Percentiles rank a stretch among this genome's conserved stretches.
phyloP scores from a whole-genome alignment of 1,140 invertebrate genomes.

The Lasaia peninsularis region DNA sequence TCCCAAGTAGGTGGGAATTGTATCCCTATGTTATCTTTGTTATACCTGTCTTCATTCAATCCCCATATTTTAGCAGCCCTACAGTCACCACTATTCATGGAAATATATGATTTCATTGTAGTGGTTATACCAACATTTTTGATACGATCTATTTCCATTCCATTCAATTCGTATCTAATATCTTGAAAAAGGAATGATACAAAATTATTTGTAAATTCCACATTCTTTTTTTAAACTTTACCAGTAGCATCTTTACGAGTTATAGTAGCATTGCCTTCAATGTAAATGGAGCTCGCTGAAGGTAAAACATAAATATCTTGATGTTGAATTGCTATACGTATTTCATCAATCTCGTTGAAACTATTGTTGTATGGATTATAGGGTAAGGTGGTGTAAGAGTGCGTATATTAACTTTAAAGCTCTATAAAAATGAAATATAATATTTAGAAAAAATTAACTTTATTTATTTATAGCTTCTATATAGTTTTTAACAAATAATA shows the following conservation, averaged over 20 bases:
- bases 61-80: slow-evolving; percentile 22
- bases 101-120: slow-evolving; percentile 52
- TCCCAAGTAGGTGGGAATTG: too few relatives aligned
- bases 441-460: neutral
- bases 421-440: neutral
- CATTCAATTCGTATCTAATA: slow-evolving; percentile 68
- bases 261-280: too few relatives aligned
- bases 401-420: neutral
- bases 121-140: slow-evolving; percentile 55
- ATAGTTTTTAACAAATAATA: neutral
- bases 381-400: neutral
- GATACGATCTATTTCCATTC: slow-evolving; percentile 58
- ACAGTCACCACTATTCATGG: slow-evolving; percentile 20
- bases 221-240: neutral
- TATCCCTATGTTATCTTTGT: slow-evolving; percentile 21
- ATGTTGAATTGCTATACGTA: too few relatives aligned
- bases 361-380: neutral
- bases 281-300: too few relatives aligned
- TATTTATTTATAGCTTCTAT: neutral
- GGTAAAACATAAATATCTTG: too few relatives aligned
- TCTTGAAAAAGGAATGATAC: slow-evolving; percentile 56
- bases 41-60: slow-evolving; percentile 17
- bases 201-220: slow-evolving; percentile 6
- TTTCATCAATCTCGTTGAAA: too few relatives aligned
- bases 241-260: too few relatives aligned